Base-by-base conservation (phyloP, 2,888 invertebrate genomes). In the Steinernema scapterisci region DNA sequence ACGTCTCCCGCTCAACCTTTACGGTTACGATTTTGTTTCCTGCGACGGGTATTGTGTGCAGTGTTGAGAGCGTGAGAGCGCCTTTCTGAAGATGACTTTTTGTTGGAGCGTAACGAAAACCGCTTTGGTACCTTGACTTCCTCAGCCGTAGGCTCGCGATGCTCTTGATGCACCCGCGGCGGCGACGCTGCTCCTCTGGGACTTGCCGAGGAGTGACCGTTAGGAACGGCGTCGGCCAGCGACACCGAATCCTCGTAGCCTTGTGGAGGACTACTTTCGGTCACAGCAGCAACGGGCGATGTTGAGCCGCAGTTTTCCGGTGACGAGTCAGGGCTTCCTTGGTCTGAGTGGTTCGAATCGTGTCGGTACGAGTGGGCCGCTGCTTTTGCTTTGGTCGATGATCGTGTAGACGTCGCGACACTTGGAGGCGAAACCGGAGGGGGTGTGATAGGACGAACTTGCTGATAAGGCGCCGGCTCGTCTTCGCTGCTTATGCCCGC, bases 381-480 rank as follows among this genome's bases (percentile, higher is more conserved):
- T 16, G 11, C 19, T 38, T 38, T 38, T 9, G 38, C 2, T 13
- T 63, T 63, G 13, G n/a, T 48, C 31, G 63, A 21, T 38, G 63
- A 63, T 63, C 63, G 25, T 9, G 75, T 63, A 13, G 27, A 25
- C 9, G 52, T 31, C 46, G 45, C 19, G 52, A 54, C 19, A 3
- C 71, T 27, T 1, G 78, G 77, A 9, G 78, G 78, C 2, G 78
- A 77, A 21, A 75, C 77, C 11, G 78, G 78, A n/a, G 78, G 78
- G 7, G 78, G 78, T 0, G 77, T 78, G 71, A 78, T 78, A 56
- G 71, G 63, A 25, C 78, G 74, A 31, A 78, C 73, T 78, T 78
- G 80, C 38, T 80, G 80, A 71, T 80, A 80, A 31, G 80, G 80
- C 2, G 80, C 78, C n/a, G 80, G 80, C 25, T 80, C 80, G 70